Evolutionary conservation across 2,113 vertebrate genomes (phyloP).

Genomic region (Cynoglossus semilaevis): DNA sequence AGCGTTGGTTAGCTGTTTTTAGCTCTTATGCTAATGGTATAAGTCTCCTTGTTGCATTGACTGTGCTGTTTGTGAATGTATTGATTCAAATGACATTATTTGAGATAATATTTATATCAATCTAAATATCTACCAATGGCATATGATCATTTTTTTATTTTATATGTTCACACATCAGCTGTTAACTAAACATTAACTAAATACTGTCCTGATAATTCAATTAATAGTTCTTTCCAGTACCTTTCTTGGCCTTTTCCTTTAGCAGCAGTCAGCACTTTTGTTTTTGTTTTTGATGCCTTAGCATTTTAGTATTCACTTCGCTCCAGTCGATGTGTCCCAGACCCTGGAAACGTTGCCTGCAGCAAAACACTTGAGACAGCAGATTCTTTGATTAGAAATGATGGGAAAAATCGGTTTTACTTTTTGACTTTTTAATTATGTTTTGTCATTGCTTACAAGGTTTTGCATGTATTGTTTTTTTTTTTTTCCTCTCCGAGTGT

Average conservation of each 20-base stretch:
- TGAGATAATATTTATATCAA: too few species aligned
- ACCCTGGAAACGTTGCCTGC: constrained; percentile 21
- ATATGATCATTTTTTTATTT: neutral
- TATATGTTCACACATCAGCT: too few species aligned
- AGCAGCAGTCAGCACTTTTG: constrained; percentile 24
- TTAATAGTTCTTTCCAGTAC: too few species aligned
- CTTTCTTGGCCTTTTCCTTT: constrained; percentile 6
- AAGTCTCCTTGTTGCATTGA: too few species aligned
- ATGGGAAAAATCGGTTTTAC: constrained; percentile 37
- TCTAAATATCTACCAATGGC: too few species aligned
- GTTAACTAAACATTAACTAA: too few species aligned
- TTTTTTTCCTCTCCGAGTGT: constrained; percentile 11
- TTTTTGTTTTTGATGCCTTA: constrained; percentile 38
- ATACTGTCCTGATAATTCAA: neutral
- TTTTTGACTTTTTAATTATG: constrained; percentile 11
- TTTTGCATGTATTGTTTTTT: constrained; percentile 41
- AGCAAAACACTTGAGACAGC: constrained; percentile 21
- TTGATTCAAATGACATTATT: too few species aligned
- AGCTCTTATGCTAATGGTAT: too few species aligned
- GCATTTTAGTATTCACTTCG: constrained; percentile 25
- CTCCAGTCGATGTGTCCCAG: constrained; percentile 15
- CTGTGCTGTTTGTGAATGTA: too few species aligned
- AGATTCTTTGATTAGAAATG: constrained; percentile 37
- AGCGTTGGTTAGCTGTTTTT: too few species aligned
- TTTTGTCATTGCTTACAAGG: constrained; percentile 15